These are phyloP conservation scores for Adrianichthys oophorus DNA, from an alignment of 2,797 vertebrate species.

Conservation along the genomic window DNA sequence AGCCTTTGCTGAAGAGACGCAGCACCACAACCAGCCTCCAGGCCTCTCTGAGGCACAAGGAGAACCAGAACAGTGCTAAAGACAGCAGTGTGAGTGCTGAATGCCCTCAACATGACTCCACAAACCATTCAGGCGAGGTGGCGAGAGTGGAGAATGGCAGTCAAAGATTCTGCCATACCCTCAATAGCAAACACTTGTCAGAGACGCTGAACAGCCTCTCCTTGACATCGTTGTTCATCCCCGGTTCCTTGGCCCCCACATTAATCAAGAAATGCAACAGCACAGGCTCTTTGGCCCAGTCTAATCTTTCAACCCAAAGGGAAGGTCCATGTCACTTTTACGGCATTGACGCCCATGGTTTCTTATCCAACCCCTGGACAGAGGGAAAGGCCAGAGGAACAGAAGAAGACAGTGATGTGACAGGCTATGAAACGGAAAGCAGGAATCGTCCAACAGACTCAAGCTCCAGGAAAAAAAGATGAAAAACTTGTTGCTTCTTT, in stretches of 20 bases:
- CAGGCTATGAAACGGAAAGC: slow-evolving; percentile 49
- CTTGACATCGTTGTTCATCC: slow-evolving; percentile 86
- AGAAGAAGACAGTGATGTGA: slow-evolving; percentile 37
- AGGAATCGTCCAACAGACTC: slow-evolving; percentile 52
- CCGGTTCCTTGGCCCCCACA: slow-evolving; percentile 64
- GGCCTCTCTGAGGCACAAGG: slow-evolving; percentile 84
- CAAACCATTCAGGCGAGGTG: slow-evolving; percentile 88
- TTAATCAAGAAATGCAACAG: slow-evolving; percentile 88
- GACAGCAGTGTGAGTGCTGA: slow-evolving; percentile 86
- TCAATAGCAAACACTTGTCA: slow-evolving; percentile 83
- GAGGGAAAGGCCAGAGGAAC: slow-evolving; percentile 36
- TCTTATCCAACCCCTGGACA: slow-evolving; percentile 70
- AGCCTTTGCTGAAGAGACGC: slow-evolving; percentile 40
- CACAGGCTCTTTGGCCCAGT: slow-evolving; percentile 82
- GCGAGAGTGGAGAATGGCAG: slow-evolving; percentile 25
- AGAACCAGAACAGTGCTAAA: slow-evolving; percentile 88
- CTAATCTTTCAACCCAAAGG: slow-evolving; percentile 57
- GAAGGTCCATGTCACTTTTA: slow-evolving; percentile 73
- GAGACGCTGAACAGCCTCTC: slow-evolving; percentile 92
- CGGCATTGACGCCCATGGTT: slow-evolving; percentile 74
- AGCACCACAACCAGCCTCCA: slow-evolving; percentile 70
- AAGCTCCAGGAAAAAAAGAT: slow-evolving; percentile 76
- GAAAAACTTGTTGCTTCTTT: slow-evolving; percentile 62
- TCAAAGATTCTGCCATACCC: slow-evolving; percentile 58
- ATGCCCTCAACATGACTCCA: slow-evolving; percentile 85